Evolutionary conservation across 2,888 invertebrate species (phyloP).

Genomic region (Drosophila monieri): DNA sequence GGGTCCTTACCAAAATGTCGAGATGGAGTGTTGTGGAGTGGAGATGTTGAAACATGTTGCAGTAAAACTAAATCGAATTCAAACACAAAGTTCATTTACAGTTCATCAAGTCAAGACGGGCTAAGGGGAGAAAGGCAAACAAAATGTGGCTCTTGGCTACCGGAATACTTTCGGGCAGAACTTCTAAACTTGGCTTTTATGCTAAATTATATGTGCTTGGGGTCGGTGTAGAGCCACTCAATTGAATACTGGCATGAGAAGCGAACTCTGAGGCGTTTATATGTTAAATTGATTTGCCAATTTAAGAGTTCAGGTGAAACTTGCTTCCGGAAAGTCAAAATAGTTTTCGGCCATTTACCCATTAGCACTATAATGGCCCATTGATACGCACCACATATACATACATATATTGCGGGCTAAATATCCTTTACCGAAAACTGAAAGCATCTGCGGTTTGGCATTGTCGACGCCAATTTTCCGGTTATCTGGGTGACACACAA

Average conservation of each 20-base stretch:
- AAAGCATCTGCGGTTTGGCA: conserved; percentile 41
- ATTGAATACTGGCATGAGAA: background rate
- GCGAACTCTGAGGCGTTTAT: conserved; percentile 9
- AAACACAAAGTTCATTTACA: conserved; percentile 78
- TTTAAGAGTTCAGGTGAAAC: conserved; percentile 17
- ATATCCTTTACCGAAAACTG: conserved; percentile 13
- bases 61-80: conserved; percentile 78
- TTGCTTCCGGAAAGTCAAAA: conserved; percentile 2
- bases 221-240: conserved; percentile 6
- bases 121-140: conserved; percentile 34
- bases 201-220: conserved; percentile 71
- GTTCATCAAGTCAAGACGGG: conserved; percentile 69
- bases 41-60: conserved; percentile 40
- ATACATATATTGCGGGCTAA: conserved; percentile 13
- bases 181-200: conserved; percentile 65
- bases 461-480: conserved; percentile 30
- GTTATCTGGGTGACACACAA: conserved; percentile 29
- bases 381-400: conserved; percentile 10
- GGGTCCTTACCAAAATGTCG: conserved; percentile 45
- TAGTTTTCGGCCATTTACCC: conserved; percentile 8
- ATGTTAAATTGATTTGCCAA: conserved; percentile 34
- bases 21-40: conserved; percentile 25
- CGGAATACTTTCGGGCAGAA: conserved; percentile 40
- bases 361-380: conserved; percentile 36
- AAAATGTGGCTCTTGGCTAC: conserved; percentile 36